Conservation (phyloP, 2,888 invertebrate species). For the Meiosimyza decipiens region DNA sequence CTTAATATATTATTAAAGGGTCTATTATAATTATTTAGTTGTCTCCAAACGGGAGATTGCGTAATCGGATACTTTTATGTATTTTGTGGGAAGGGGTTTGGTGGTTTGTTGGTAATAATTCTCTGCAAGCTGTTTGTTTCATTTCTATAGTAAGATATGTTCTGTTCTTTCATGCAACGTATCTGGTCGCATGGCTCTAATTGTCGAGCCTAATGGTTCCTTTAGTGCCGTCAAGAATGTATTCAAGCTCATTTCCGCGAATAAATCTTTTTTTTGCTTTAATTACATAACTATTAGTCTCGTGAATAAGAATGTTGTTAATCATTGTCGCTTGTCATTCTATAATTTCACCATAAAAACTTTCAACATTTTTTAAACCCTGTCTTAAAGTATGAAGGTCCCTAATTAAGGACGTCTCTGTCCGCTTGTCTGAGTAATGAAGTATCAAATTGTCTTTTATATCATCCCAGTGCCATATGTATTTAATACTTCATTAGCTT, state of each 20-base stretch:
- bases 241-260: background rate
- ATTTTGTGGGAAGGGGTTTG: no score
- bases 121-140: no score
- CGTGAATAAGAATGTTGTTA: background rate
- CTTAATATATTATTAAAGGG: no score
- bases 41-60: no score
- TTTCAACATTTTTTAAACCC: slow-evolving; percentile 20
- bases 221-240: no score
- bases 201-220: no score
- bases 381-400: slow-evolving; percentile 23
- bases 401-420: slow-evolving; percentile 38
- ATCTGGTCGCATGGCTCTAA: no score
- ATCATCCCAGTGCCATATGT: slow-evolving; percentile 42
- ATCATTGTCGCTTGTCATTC: background rate
- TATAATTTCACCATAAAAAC: background rate
- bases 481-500: slow-evolving; percentile 43
- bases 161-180: no score
- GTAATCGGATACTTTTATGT: no score
- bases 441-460: slow-evolving; percentile 42
- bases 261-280: background rate
- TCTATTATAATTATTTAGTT: no score
- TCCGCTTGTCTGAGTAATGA: slow-evolving; percentile 43
- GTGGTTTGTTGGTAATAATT: no score
- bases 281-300: background rate
- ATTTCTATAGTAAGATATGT: no score